These are phyloP conservation scores for Allophyes oxyacanthae DNA, from an alignment of 2,888 invertebrate genomes.

Conservation along the genomic window DNA sequence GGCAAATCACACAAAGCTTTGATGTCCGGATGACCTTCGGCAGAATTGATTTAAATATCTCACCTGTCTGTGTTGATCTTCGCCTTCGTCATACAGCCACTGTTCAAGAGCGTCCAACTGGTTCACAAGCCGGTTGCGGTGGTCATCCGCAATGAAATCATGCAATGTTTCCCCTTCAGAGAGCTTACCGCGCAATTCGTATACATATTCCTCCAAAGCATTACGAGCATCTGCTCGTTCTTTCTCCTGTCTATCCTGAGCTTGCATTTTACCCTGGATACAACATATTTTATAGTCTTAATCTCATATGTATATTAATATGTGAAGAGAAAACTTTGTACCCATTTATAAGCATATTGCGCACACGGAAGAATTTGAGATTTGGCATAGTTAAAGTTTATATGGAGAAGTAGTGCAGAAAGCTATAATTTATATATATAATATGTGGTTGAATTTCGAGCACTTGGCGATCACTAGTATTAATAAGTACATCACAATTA, in stretches of 20 bases:
- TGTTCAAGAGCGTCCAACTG: slow-evolving; percentile 96
- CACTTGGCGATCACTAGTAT: too few relatives aligned
- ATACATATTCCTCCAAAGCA: slow-evolving; percentile 99
- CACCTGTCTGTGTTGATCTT: slow-evolving; percentile 93
- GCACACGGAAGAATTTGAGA: too few relatives aligned
- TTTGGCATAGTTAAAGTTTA: too few relatives aligned
- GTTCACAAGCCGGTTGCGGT: slow-evolving; percentile 90
- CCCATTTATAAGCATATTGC: too few relatives aligned
- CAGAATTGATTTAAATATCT: background rate
- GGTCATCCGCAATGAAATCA: slow-evolving; percentile 93
- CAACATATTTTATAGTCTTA: background rate
- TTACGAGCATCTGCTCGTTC: slow-evolving; percentile 98
- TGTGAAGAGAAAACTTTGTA: too few relatives aligned
- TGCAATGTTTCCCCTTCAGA: slow-evolving; percentile 93
- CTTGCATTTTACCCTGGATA: slow-evolving; percentile 93
- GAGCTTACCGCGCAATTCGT: slow-evolving; percentile 97
- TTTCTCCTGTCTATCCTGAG: slow-evolving; percentile 97
- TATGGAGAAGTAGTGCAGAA: too few relatives aligned
- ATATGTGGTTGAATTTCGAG: too few relatives aligned
- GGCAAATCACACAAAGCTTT: background rate
- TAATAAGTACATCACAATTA: too few relatives aligned
- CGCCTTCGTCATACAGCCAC: slow-evolving; percentile 99
- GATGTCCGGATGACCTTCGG: background rate
- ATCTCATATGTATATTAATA: too few relatives aligned
- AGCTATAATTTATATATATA: too few relatives aligned